Percentiles rank a stretch among this genome's conserved stretches.
phyloP scores from a whole-genome alignment of 2,888 invertebrate species.

The Drepana falcataria region DNA sequence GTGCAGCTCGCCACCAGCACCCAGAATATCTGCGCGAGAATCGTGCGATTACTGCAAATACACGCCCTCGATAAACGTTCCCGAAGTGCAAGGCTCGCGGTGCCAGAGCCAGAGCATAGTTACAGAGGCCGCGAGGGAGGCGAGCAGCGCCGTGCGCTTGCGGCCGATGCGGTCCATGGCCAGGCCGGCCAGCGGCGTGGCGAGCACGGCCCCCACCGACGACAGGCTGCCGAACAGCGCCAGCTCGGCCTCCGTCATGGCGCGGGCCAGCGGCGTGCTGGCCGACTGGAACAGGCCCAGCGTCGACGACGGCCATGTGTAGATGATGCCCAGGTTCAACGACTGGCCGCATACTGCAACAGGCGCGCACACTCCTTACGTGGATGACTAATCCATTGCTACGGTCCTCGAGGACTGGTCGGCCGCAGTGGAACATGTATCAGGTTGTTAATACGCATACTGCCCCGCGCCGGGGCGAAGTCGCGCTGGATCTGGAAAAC shows the following conservation, averaged over 20 bases:
- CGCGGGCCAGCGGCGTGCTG: constrained; percentile 48
- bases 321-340: constrained; percentile 43
- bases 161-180: constrained; percentile 44
- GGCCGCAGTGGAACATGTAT: too few relatives aligned
- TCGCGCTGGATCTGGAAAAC: neutral
- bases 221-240: constrained; percentile 49
- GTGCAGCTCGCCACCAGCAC: constrained; percentile 28
- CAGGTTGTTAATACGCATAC: too few relatives aligned
- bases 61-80: too few relatives aligned
- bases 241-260: constrained; percentile 46
- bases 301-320: constrained; percentile 55
- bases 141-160: constrained; percentile 34
- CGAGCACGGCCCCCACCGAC: constrained; percentile 42
- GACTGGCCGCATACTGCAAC: constrained; percentile 48
- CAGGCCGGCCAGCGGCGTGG: constrained; percentile 37
- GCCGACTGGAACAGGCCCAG: constrained; percentile 43
- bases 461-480: too few relatives aligned
- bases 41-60: too few relatives aligned
- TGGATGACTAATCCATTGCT: too few relatives aligned
- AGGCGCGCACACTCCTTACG: neutral
- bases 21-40: constrained; percentile 55
- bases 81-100: too few relatives aligned
- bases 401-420: too few relatives aligned
- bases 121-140: constrained; percentile 38
- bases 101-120: too few relatives aligned